These are phyloP conservation scores for Drosophila lowei DNA, from an alignment of 1,140 invertebrate species.

Conservation along the genomic window DNA sequence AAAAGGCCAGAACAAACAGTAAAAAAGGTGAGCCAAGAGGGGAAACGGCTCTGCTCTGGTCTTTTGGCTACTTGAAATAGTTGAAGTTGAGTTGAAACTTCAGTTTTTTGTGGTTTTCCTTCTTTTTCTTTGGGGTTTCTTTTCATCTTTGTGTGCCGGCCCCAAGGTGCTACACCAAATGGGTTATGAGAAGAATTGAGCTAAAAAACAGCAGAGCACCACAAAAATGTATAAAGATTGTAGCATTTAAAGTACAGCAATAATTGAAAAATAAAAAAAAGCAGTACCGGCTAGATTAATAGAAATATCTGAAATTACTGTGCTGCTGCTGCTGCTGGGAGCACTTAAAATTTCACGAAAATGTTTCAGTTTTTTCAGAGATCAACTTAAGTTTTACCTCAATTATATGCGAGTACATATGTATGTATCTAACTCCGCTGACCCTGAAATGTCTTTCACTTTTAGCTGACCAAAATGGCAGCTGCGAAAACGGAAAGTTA, in stretches of 20 bases:
- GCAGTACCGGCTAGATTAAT: neutral
- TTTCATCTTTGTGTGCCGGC: slow-evolving; percentile 57
- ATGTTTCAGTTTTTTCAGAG: slow-evolving; percentile 24
- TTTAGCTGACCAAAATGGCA: slow-evolving; percentile 17
- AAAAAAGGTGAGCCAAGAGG: slow-evolving; percentile 47
- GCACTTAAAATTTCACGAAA: slow-evolving; percentile 37
- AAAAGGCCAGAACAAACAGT: slow-evolving; percentile 70
- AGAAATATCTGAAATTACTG: slow-evolving; percentile 35
- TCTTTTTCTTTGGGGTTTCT: slow-evolving; percentile 6
- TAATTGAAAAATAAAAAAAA: slow-evolving; percentile 31
- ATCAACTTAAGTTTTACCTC: slow-evolving; percentile 32
- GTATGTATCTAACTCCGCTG: slow-evolving; percentile 23
- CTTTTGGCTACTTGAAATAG: slow-evolving; percentile 64
- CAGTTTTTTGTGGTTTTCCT: slow-evolving; percentile 54
- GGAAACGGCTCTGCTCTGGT: slow-evolving; percentile 17
- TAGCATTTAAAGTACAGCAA: slow-evolving; percentile 58
- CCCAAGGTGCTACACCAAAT: slow-evolving; percentile 60
- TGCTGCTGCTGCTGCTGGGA: slow-evolving; percentile 13
- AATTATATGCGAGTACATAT: slow-evolving; percentile 20
- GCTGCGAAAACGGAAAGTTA: slow-evolving; percentile 73
- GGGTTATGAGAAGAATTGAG: slow-evolving; percentile 70
- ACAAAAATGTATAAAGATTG: slow-evolving; percentile 26
- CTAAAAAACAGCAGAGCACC: slow-evolving; percentile 17
- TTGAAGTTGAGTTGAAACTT: slow-evolving; percentile 58
- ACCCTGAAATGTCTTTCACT: slow-evolving; percentile 44